These are phyloP conservation scores for Hedya salicella DNA, from an alignment of 2,888 invertebrate genomes.

Conservation along the genomic window DNA sequence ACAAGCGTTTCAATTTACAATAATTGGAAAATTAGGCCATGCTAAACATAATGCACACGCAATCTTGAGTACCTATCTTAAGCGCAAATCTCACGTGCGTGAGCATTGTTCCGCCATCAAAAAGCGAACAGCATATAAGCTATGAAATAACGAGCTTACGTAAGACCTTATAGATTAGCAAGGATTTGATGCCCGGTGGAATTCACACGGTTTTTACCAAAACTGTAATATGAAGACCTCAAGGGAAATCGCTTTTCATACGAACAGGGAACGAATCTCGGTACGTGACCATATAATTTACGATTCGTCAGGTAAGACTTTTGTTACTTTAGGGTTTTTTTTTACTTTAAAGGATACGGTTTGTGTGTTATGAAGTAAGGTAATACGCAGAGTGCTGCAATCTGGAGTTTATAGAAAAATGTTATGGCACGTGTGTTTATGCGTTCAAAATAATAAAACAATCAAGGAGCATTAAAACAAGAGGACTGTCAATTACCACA, in stretches of 20 bases:
- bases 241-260: constrained; percentile 33
- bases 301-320: constrained; percentile 20
- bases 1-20: constrained; percentile 3
- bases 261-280: constrained; percentile 22
- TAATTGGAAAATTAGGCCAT: constrained; percentile 24
- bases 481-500: too few relatives aligned
- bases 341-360: background rate
- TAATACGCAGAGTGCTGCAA: background rate
- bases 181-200: constrained; percentile 2
- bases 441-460: too few relatives aligned
- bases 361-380: constrained; percentile 4
- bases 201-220: constrained; percentile 17
- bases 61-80: constrained; percentile 10
- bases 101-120: background rate
- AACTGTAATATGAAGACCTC: constrained; percentile 26
- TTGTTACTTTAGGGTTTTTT: background rate
- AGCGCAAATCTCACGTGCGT: constrained; percentile 24
- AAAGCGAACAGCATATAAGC: background rate
- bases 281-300: constrained; percentile 36
- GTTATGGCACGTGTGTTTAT: too few relatives aligned
- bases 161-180: background rate
- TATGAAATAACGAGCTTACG: too few relatives aligned
- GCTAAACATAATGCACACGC: constrained; percentile 19
- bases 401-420: background rate
- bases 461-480: too few relatives aligned